A percentile compares a stretch with the other conserved stretches of the same genome.
Evolutionary conservation across 2,888 invertebrate genomes (phyloP).

Genomic region (Tholera decimalis): DNA sequence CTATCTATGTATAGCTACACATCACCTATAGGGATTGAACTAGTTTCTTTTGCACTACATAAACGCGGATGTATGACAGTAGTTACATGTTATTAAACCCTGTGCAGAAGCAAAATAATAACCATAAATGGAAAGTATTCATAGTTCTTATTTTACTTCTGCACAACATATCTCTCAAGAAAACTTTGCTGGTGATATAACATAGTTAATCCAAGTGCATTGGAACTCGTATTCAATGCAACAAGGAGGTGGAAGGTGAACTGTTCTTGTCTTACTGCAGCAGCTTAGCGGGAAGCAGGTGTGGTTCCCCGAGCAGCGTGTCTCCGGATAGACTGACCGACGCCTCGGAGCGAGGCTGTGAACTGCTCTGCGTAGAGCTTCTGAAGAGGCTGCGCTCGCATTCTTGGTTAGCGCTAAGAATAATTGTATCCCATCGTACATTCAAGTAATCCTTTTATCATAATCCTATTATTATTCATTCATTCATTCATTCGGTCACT

Average conservation of each 20-base stretch:
- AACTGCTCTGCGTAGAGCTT: constrained; percentile 79
- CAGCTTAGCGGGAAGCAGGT: constrained; percentile 70
- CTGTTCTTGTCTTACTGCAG: not conserved
- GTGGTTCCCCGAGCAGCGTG: constrained; percentile 73
- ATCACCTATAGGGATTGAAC: too few species aligned
- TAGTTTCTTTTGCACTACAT: not conserved
- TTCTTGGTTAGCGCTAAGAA: constrained; percentile 76
- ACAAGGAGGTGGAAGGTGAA: not conserved
- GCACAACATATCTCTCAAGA: not conserved
- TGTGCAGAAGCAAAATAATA: too few species aligned
- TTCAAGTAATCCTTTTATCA: too few species aligned
- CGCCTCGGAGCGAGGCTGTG: constrained; percentile 81
- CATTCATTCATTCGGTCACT: too few species aligned
- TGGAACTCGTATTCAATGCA: not conserved
- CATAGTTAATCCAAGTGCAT: not conserved
- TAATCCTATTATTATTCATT: too few species aligned
- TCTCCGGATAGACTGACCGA: constrained; percentile 71
- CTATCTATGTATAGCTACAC: too few species aligned
- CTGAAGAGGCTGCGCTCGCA: constrained; percentile 77
- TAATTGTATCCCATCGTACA: not conserved
- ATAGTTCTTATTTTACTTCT: not conserved
- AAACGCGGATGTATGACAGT: not conserved
- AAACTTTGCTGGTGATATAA: too few species aligned
- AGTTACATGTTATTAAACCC: not conserved
- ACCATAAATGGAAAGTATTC: too few species aligned